Conservation (phyloP, 1,140 invertebrate species). For the Pemphigus obesinymphae region DNA sequence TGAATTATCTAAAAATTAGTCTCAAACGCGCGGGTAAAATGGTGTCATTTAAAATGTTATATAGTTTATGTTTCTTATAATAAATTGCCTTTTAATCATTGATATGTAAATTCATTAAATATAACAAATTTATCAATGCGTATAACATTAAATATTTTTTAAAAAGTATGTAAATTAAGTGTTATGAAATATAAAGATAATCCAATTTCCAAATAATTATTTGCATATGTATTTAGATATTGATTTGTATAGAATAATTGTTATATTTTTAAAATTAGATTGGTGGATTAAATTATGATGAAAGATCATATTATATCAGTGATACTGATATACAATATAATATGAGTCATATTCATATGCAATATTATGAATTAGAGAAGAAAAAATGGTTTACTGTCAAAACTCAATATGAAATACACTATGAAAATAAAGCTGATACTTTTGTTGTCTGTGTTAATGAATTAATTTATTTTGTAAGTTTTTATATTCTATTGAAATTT, state of each 20-base stretch:
- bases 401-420: neutral
- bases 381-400: neutral
- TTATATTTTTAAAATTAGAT: neutral
- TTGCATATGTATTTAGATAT: neutral
- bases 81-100: too few species aligned
- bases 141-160: too few species aligned
- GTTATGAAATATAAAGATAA: neutral
- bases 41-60: too few species aligned
- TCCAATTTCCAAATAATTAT: neutral
- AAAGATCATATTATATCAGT: neutral
- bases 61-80: too few species aligned
- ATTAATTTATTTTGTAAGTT: constrained; percentile 17
- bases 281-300: neutral
- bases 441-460: neutral
- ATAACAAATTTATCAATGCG: too few species aligned
- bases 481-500: too few species aligned
- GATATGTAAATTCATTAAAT: too few species aligned
- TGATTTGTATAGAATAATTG: neutral
- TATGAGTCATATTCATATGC: too few species aligned
- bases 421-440: neutral
- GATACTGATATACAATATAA: too few species aligned
- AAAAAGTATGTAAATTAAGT: too few species aligned
- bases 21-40: too few species aligned
- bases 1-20: too few species aligned
- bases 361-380: neutral